Evolutionary conservation across 2,113 vertebrate species (phyloP).

Genomic region (Osmerus mordax): DNA sequence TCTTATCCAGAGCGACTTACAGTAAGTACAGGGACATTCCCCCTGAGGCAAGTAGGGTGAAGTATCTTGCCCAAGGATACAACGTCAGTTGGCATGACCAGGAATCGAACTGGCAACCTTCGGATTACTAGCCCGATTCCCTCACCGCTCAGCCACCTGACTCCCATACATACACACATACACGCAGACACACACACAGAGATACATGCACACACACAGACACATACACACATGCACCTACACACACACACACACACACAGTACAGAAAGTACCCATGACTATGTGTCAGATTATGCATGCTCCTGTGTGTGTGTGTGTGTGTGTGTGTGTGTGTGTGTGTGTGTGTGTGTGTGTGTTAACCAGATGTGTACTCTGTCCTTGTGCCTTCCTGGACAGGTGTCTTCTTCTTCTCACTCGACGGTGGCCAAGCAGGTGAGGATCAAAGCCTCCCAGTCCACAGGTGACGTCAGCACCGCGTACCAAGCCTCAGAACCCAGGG

Average conservation of each 20-base stretch:
- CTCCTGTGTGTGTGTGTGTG: background rate
- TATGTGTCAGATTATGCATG: background rate
- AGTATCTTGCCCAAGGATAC: too few species aligned
- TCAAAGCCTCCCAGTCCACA: constrained; percentile 90
- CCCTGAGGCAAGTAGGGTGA: too few species aligned
- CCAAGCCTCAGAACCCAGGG: constrained; percentile 85
- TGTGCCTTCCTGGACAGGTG: constrained; percentile 45
- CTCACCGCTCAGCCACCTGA: too few species aligned
- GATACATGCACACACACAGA: background rate
- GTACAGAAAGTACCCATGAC: background rate
- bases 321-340: background rate
- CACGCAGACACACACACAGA: background rate
- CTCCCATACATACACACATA: background rate
- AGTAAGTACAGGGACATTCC: too few species aligned
- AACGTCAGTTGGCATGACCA: too few species aligned
- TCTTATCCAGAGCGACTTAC: too few species aligned
- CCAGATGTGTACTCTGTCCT: constrained; percentile 10
- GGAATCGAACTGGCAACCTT: too few species aligned
- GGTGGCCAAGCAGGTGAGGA: constrained; percentile 88
- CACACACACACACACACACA: background rate
- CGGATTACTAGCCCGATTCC: too few species aligned
- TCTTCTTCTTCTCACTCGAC: constrained; percentile 78
- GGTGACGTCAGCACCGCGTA: constrained; percentile 86
- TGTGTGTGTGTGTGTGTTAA: background rate
- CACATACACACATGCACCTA: background rate